Base-by-base conservation (phyloP, 2,888 invertebrate species). In the Diplolepis rosae region DNA sequence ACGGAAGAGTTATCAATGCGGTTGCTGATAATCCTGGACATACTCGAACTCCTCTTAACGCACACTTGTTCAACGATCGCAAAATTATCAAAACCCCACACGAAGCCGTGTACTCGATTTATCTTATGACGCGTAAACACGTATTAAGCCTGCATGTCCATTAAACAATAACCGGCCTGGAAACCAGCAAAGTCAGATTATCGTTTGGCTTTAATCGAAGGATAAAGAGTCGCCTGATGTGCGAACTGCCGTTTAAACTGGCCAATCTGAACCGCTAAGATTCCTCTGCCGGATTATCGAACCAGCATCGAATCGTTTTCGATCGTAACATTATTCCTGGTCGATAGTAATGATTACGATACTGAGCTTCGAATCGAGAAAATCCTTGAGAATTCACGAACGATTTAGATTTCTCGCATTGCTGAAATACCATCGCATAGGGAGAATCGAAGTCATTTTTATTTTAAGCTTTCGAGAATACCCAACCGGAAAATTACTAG, bases 111-210 rank as follows among this genome's bases (percentile, higher is more conserved):
- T 76, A 77, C 79, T 73, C 82, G 82, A 86, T 85, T 85, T 85
- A 86, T 86, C 85, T 84, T 76, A 73, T 78, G 82, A 82, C 82
- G 81, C 83, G 83, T 84, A 84, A 86, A 85, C 82, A 83, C 84
- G 84, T 84, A 85, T 86, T 84, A 85, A 83, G 80, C 79, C 78
- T 82, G 80, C 79, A 78, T 61, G 68, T 70, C 81, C 79, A 80
- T 82, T 82, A 82, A 79, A 77, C 73, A 75, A 77, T 74, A 78
- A 79, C 73, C 73, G 66, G 70, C 69, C 66, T 67, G 73, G 70
- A 65, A 78, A 79, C 71, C 75, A 68, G 70, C 56, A 70, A 67
- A 75, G 70, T 74, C 72, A 72, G 77, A 77, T 77, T 77, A 79
- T 78, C 74, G 70, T 79, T 76, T 70, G 76, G 65, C 76, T 35